Percentiles rank a stretch among this genome's conserved stretches.
phyloP scores from a whole-genome alignment of 2,113 vertebrate species.

The Megalops atlanticus region DNA sequence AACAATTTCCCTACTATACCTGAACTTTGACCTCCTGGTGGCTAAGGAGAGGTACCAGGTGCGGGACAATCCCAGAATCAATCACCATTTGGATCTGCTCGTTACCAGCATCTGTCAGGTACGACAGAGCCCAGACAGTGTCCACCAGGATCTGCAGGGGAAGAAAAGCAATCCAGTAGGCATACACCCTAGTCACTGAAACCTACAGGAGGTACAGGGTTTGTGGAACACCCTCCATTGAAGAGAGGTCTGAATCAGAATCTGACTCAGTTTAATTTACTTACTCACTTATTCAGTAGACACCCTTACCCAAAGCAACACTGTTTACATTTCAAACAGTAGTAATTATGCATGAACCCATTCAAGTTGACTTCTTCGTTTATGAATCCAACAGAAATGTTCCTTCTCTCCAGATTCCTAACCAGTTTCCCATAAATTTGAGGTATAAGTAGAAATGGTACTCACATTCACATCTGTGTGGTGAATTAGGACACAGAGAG shows the following conservation, averaged over 20 bases:
- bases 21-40: slow-evolving; percentile 99
- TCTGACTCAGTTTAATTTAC: too few relatives aligned
- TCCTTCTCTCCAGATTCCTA: not conserved
- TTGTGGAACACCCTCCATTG: too few relatives aligned
- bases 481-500: slow-evolving; percentile 95
- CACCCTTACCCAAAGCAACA: too few relatives aligned
- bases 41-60: slow-evolving; percentile 96
- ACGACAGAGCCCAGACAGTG: slow-evolving; percentile 98
- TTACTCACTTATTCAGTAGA: too few relatives aligned
- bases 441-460: slow-evolving; percentile 42
- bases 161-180: too few relatives aligned
- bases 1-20: slow-evolving; percentile 69
- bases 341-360: not conserved
- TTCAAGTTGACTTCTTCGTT: not conserved
- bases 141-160: slow-evolving; percentile 77
- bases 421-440: not conserved
- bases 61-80: slow-evolving; percentile 93
- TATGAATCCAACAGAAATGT: not conserved
- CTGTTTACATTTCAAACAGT: too few relatives aligned
- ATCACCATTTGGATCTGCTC: slow-evolving; percentile 99
- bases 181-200: too few relatives aligned
- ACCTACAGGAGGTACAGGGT: too few relatives aligned
- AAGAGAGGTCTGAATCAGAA: too few relatives aligned
- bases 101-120: slow-evolving; percentile 96
- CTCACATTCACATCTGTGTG: slow-evolving; percentile 99